phyloP scores from a whole-genome alignment of 2,113 vertebrate species.

The Mugil cephalus region DNA sequence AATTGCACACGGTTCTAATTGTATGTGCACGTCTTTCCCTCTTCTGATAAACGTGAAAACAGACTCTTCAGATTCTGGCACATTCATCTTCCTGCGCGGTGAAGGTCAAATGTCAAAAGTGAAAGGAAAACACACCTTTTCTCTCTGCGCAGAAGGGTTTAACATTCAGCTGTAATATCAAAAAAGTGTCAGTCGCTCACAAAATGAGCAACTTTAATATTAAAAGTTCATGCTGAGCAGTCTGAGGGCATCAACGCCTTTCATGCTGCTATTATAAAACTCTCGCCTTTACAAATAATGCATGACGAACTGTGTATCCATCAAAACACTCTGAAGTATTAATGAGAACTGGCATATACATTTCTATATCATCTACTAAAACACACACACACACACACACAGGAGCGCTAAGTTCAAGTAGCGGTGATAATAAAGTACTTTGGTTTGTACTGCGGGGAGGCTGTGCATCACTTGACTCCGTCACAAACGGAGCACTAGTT shows the following conservation, averaged over 20 bases:
- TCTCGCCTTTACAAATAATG: constrained; percentile 27
- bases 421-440: constrained; percentile 16
- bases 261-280: background rate
- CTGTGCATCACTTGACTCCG: constrained; percentile 24
- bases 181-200: constrained; percentile 19
- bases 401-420: background rate
- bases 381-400: background rate
- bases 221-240: constrained; percentile 16
- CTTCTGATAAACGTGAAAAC: background rate
- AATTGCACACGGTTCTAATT: too few relatives aligned
- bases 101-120: constrained; percentile 24
- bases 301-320: constrained; percentile 2
- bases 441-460: constrained; percentile 27
- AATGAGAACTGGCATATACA: background rate
- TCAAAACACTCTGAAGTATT: constrained; percentile 9
- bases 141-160: too few relatives aligned
- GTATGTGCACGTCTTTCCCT: background rate
- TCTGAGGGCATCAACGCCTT: background rate
- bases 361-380: constrained; percentile 3
- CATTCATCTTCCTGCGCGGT: background rate
- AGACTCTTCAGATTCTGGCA: too few relatives aligned
- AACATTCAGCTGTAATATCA: constrained; percentile 12
- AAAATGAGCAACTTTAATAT: constrained; percentile 17
- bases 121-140: too few relatives aligned
- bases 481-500: constrained; percentile 30